phyloP scores from a whole-genome alignment of 30 jellyfish, hydroid and myxozoan genomes.

The Aurelia sp. region DNA sequence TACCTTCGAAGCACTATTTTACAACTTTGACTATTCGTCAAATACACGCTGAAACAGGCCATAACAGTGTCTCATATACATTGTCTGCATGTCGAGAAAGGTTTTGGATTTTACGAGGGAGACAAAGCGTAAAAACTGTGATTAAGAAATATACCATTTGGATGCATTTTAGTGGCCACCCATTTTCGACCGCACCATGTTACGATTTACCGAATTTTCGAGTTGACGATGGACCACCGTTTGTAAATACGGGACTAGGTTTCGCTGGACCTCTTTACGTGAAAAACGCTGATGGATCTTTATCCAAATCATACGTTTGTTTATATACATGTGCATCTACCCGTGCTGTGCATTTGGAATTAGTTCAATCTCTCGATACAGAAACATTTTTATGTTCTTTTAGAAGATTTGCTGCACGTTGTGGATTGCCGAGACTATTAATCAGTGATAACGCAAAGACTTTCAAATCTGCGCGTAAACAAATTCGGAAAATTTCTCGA shows the following conservation, averaged over 20 bases:
- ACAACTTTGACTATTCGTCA: conserved; percentile 18
- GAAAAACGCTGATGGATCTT: conserved; percentile 1
- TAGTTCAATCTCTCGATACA: conserved; percentile 14
- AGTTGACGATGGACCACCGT: conserved; percentile 25
- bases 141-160: not conserved
- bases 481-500: conserved; percentile 17
- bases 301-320: conserved; percentile 20
- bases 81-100: conserved; percentile 24
- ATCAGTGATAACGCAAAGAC: conserved; percentile 16
- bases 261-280: conserved; percentile 36
- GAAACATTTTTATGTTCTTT: conserved; percentile 17
- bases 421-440: conserved; percentile 15
- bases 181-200: conserved; percentile 25
- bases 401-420: conserved; percentile 39
- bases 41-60: conserved; percentile 11
- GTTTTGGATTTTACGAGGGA: conserved; percentile 12
- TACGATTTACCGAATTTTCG: conserved; percentile 25
- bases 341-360: conserved; percentile 27
- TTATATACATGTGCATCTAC: conserved; percentile 49
- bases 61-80: conserved; percentile 16
- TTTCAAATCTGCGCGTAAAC: conserved; percentile 1
- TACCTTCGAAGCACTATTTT: conserved; percentile 7
- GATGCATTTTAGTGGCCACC: not conserved
- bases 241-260: conserved; percentile 1
- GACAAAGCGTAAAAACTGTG: conserved; percentile 2